phyloP scores from a whole-genome alignment of 2,113 vertebrate species.

The Oreotrochilus melanogaster region DNA sequence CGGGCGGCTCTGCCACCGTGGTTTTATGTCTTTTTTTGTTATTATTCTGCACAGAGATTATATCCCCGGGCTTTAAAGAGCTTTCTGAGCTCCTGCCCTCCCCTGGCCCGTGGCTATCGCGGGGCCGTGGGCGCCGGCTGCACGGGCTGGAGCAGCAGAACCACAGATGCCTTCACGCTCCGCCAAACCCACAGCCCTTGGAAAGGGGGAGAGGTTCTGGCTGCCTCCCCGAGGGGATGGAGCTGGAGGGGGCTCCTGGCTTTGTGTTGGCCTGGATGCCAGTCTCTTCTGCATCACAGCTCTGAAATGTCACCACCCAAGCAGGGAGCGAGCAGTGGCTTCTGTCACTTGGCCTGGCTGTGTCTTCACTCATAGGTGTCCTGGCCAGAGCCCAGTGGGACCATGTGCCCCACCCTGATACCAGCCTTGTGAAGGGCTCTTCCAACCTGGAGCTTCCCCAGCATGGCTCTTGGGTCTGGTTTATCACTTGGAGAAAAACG shows the following conservation, averaged over 20 bases:
- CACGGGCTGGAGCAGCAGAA: too few relatives aligned
- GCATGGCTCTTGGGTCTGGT: accelerated
- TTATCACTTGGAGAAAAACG: neutral
- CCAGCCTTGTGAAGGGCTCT: neutral
- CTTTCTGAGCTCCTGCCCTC: neutral
- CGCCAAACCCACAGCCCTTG: neutral
- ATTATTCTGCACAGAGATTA: slow-evolving; percentile 14
- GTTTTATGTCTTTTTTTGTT: neutral
- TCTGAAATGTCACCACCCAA: neutral
- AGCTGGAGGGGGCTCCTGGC: accelerated
- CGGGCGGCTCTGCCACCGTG: accelerated
- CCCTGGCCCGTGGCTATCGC: neutral
- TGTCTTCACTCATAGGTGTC: neutral
- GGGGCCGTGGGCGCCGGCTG: neutral
- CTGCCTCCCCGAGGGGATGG: neutral
- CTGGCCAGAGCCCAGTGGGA: neutral
- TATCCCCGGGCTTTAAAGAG: slow-evolving; percentile 20
- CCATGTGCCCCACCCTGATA: accelerated
- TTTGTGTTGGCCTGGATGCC: accelerated
- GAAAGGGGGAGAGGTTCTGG: accelerated
- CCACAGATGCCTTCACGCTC: too few relatives aligned
- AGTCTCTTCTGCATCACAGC: neutral
- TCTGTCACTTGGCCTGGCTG: neutral
- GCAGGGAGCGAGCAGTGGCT: neutral
- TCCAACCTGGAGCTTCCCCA: accelerated